Base-by-base conservation (phyloP, 2,888 invertebrate genomes). In the Stenodema calcarata region DNA sequence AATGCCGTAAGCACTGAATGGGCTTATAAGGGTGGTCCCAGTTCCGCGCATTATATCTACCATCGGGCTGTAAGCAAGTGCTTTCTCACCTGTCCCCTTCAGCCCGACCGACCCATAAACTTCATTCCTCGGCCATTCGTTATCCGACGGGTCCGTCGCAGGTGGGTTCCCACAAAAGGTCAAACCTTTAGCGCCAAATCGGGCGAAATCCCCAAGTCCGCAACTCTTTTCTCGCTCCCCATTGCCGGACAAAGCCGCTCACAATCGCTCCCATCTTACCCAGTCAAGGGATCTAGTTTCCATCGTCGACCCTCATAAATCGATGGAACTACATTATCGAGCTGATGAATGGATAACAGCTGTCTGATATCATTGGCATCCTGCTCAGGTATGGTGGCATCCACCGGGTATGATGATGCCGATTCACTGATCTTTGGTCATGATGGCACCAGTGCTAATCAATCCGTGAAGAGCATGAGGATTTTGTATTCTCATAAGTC, bases 21-120 rank as follows among this genome's bases (percentile, higher is more conserved):
- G 23, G 62, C 62, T 23, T 73, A 73, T 73, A 73, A 35, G 73
- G 73, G 30, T 41, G 35, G 41, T 35, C 73, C 35, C 35, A 30
- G 73, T 35, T 35, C 35, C 73, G 41, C 73, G 35, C 73, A 73
- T 73, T 28, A 73, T 73, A 30, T 73, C 14, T 44, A 7, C 41
- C 44, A 23, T 23, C 78, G 42, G 76, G 78, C n/a, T 78, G 62
- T 69, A 41, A 82, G 82, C 82, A 82, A 82, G 35, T 82, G 42
- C 82, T 82, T 82, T 82, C 82, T 82, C 82, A 69, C 82, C 82
- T 82, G 62, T 28, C 42, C 62, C 62, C 35, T 35, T 69, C 78
- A 47, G 27, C n/a, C 78, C 44, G 44, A 14, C 42, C 82, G 82
- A 62, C 62, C 82, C 69, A 82, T 82, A 82, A 82, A 82, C 82